Conservation (phyloP, 2,888 invertebrate genomes). For the Pemphredon lugubris region DNA sequence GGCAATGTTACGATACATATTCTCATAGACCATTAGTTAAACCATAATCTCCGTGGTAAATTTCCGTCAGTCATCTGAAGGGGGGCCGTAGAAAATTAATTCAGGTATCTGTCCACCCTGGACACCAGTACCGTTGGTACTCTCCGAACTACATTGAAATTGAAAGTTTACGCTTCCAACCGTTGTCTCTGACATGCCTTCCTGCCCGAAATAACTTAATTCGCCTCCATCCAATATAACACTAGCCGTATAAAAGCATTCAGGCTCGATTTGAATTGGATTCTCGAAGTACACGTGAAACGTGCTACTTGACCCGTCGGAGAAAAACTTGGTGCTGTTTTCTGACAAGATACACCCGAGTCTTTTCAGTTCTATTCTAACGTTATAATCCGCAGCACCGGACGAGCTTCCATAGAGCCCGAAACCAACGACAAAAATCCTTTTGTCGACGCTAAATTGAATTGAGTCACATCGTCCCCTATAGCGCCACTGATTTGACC, state of each 20-base stretch:
- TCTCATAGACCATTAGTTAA: conserved; percentile 45
- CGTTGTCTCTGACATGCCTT: conserved; percentile 96
- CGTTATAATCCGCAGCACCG: conserved; percentile 96
- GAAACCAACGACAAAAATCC: conserved; percentile 97
- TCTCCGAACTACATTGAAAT: conserved; percentile 98
- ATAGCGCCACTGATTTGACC: conserved; percentile 98
- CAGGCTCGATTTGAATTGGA: conserved; percentile 94
- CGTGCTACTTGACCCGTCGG: conserved; percentile 97
- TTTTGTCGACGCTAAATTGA: conserved; percentile 96
- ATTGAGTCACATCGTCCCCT: conserved; percentile 98
- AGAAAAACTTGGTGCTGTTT: conserved; percentile 96
- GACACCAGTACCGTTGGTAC: conserved; percentile 98
- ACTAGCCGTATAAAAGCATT: conserved; percentile 97
- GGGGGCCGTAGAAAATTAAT: conserved; percentile 96
- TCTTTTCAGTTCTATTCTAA: conserved; percentile 96
- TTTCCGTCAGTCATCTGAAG: conserved; percentile 81
- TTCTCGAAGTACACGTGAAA: conserved; percentile 94
- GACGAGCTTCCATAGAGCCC: conserved; percentile 98
- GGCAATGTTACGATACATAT: conserved; percentile 19
- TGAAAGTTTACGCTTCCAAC: conserved; percentile 97
- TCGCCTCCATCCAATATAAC: conserved; percentile 96
- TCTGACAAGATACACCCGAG: conserved; percentile 94
- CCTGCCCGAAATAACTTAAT: conserved; percentile 97
- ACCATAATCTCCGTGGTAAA: conserved; percentile 66
- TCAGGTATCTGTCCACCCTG: conserved; percentile 99